These are phyloP conservation scores for Protonemura montana DNA, from an alignment of 2,888 invertebrate species.

Conservation along the genomic window DNA sequence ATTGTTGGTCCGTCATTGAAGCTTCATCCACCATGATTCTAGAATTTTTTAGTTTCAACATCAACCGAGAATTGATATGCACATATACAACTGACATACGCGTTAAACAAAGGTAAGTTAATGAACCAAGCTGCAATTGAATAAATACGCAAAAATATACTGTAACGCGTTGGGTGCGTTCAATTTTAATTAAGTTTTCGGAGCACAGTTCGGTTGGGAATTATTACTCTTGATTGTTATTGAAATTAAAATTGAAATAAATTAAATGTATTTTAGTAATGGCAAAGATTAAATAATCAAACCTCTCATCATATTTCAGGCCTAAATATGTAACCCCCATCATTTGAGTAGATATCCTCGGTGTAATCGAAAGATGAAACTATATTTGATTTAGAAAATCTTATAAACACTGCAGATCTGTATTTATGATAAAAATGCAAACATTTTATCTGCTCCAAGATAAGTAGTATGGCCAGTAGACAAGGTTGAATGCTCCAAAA, in stretches of 20 bases:
- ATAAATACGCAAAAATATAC: not conserved
- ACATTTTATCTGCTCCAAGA: slow-evolving; percentile 38
- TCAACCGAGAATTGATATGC: not conserved
- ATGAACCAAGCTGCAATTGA: not conserved
- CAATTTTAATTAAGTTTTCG: not conserved
- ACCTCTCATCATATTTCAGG: too few species aligned
- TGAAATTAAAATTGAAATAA: too few species aligned
- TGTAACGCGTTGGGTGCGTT: not conserved
- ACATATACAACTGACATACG: not conserved
- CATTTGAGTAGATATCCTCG: not conserved
- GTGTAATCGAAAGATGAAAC: not conserved
- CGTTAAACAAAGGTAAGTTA: not conserved
- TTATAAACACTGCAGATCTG: too few species aligned
- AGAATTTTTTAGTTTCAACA: not conserved
- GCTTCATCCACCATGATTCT: not conserved
- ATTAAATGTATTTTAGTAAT: not conserved
- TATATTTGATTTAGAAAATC: too few species aligned
- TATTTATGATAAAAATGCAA: not conserved
- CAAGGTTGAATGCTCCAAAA: slow-evolving; percentile 59
- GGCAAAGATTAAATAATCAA: too few species aligned
- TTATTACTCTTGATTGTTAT: not conserved
- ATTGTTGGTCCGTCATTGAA: not conserved
- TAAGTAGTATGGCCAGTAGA: slow-evolving; percentile 61
- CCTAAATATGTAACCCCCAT: not conserved
- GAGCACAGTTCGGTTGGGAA: not conserved